These are phyloP conservation scores for Tupiocoris notatus DNA, from an alignment of 2,888 invertebrate species.

Conservation along the genomic window DNA sequence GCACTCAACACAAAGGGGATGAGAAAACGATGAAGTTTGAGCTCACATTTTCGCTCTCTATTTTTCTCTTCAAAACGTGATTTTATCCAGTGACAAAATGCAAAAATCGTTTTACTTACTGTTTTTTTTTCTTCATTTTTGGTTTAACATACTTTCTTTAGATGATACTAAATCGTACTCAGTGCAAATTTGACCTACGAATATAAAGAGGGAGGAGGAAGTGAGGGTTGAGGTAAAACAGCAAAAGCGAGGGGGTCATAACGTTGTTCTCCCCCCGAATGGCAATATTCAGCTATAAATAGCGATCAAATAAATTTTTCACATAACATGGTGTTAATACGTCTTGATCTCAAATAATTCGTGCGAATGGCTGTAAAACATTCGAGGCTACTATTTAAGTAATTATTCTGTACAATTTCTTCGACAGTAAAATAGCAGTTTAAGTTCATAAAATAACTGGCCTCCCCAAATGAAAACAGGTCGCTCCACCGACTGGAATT, in stretches of 20 bases:
- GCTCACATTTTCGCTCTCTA: conserved; percentile 31
- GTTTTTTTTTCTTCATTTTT: conserved; percentile 9
- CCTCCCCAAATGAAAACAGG: too few relatives aligned
- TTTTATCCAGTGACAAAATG: conserved; percentile 11
- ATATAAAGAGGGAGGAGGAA: conserved; percentile 33
- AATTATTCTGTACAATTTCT: too few relatives aligned
- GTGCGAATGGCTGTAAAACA: too few relatives aligned
- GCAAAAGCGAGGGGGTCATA: conserved; percentile 29
- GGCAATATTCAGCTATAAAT: too few relatives aligned
- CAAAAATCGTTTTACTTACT: neutral
- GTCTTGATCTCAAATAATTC: too few relatives aligned
- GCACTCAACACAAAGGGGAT: conserved; percentile 6
- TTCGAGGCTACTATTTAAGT: too few relatives aligned
- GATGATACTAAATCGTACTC: conserved; percentile 42
- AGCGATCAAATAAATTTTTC: too few relatives aligned
- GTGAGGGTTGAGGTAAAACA: conserved; percentile 22
- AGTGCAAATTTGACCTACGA: conserved; percentile 44
- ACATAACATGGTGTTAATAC: too few relatives aligned
- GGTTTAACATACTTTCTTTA: conserved; percentile 4
- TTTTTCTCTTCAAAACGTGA: neutral
- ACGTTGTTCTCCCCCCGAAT: neutral
- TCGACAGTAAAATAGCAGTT: too few relatives aligned
- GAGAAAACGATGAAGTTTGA: conserved; percentile 25
- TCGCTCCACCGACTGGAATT: too few relatives aligned
- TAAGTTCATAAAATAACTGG: too few relatives aligned